phyloP scores from a whole-genome alignment of 2,888 invertebrate species.

The Hydrotaea diabolus region DNA sequence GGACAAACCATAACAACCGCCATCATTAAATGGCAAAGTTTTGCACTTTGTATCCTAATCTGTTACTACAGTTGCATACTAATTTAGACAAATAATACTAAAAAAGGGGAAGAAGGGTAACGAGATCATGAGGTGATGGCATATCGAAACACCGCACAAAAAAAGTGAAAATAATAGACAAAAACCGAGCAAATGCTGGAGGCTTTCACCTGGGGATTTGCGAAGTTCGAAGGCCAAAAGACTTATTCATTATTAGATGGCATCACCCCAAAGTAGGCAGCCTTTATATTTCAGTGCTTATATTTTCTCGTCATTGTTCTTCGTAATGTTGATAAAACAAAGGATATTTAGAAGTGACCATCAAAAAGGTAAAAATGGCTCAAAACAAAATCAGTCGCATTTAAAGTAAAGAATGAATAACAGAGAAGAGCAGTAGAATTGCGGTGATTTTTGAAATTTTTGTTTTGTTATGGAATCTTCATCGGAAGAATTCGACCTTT shows the following conservation, averaged over 20 bases:
- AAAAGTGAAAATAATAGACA: too few species aligned
- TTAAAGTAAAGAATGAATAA: background rate
- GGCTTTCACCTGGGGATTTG: too few species aligned
- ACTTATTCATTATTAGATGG: too few species aligned
- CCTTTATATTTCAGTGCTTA: background rate
- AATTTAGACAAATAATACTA: slow-evolving; percentile 16
- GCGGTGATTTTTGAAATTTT: background rate
- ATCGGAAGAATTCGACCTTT: too few species aligned
- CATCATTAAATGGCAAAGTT: slow-evolving; percentile 25
- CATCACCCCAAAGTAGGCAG: background rate
- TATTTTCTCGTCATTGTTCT: background rate
- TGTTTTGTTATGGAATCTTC: background rate
- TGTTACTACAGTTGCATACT: slow-evolving; percentile 53
- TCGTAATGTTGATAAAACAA: background rate
- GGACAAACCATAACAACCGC: slow-evolving; percentile 19
- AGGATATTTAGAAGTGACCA: background rate
- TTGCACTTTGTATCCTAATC: slow-evolving; percentile 51
- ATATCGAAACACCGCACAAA: too few species aligned
- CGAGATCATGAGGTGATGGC: background rate
- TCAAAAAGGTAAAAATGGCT: background rate
- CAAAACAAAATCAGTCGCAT: background rate
- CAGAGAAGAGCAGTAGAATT: background rate
- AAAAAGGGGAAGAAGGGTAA: background rate
- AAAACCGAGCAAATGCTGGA: too few species aligned
- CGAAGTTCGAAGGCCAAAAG: too few species aligned